These are phyloP conservation scores for Nomia melanderi DNA, from an alignment of 1,140 invertebrate genomes.

Conservation along the genomic window DNA sequence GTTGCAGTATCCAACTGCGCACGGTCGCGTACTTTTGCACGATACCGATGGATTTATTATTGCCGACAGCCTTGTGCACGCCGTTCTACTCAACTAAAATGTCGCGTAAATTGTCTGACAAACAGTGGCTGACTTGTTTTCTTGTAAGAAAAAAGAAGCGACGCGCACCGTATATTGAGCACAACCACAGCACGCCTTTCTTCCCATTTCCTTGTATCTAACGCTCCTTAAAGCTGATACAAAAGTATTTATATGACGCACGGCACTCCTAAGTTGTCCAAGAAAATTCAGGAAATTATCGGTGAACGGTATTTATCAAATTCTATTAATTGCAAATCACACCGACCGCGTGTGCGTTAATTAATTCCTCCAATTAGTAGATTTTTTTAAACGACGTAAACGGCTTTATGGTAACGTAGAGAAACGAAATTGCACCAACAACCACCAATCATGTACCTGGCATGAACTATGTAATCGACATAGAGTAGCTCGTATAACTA, in stretches of 20 bases:
- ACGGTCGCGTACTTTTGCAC: slow-evolving; percentile 5
- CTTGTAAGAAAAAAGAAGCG: slow-evolving; percentile 45
- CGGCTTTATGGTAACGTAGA: slow-evolving; percentile 28
- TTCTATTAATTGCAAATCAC: slow-evolving; percentile 21
- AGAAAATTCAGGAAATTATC: neutral
- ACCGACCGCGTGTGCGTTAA: neutral
- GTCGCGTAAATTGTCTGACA: slow-evolving; percentile 34
- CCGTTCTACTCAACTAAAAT: slow-evolving; percentile 35
- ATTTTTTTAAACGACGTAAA: slow-evolving; percentile 42
- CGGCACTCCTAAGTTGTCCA: neutral
- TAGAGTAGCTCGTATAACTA: neutral
- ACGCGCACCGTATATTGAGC: slow-evolving; percentile 39
- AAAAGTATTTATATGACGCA: neutral
- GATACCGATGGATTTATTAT: neutral
- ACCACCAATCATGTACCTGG: slow-evolving; percentile 34
- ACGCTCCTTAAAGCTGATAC: neutral
- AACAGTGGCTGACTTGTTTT: slow-evolving; percentile 39
- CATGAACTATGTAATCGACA: slow-evolving; percentile 8
- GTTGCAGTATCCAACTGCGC: slow-evolving; percentile 25
- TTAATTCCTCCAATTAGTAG: slow-evolving; percentile 25
- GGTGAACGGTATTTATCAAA: neutral
- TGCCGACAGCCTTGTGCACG: neutral
- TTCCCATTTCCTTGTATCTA: slow-evolving; percentile 27
- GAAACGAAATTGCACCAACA: slow-evolving; percentile 33
- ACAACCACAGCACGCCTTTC: slow-evolving; percentile 52